These are phyloP conservation scores for Acanthopleura granulata DNA, from an alignment of 2,888 invertebrate species.

Conservation along the genomic window DNA sequence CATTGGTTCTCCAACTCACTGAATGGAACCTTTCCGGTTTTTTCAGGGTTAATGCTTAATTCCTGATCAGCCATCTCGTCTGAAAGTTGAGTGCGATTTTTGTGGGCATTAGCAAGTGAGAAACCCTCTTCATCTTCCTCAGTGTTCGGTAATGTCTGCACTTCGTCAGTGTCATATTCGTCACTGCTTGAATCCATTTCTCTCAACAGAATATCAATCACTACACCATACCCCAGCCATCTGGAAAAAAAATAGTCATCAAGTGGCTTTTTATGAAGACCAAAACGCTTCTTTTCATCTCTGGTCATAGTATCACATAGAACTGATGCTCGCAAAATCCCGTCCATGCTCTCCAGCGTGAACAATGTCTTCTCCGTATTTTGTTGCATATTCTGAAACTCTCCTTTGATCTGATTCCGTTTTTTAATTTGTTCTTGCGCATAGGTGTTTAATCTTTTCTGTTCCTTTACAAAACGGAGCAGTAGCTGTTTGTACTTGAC, in stretches of 20 bases:
- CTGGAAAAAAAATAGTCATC: neutral
- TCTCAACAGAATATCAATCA: neutral
- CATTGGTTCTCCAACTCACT: conserved; percentile 22
- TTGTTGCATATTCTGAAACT: no score
- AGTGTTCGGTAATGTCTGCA: conserved; percentile 1
- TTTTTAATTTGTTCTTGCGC: no score
- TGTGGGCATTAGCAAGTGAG: no score
- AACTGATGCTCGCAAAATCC: neutral
- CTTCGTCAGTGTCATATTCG: conserved; percentile 23
- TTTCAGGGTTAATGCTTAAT: neutral
- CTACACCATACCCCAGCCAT: neutral
- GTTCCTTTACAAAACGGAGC: no score
- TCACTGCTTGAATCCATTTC: neutral
- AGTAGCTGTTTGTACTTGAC: no score
- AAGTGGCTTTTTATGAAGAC: neutral
- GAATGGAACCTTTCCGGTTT: neutral
- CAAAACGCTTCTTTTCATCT: neutral
- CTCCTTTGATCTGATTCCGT: no score
- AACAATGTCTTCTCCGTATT: no score
- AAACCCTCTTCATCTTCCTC: conserved; percentile 13
- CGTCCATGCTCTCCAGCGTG: no score
- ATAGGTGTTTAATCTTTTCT: no score
- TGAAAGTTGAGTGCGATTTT: no score
- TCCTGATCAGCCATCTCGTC: neutral
- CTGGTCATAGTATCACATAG: neutral